Evolutionary conservation across 35 echinoderm and acorn worm genomes (phyloP), one percentile per base, ranked within the genome.

Genomic region (Chiridota heheva): DNA sequence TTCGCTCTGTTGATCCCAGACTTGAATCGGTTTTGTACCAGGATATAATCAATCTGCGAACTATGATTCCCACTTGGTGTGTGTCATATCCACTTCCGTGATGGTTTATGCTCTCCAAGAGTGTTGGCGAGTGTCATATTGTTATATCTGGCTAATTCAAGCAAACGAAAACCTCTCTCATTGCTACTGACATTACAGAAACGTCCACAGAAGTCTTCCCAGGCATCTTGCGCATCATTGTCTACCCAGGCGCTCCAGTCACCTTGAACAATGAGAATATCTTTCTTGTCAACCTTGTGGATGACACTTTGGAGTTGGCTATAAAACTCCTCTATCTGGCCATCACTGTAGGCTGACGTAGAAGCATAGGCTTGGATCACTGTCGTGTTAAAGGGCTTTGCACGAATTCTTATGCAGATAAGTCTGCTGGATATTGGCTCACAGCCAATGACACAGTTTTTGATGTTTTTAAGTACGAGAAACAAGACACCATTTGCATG

Each of bases 221-320:
- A 82, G 47, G 66, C n/a, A 26, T 47, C 49, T 1, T 37, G 20
- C 30, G 30, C 51, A 81, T 82, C 77, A 1, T 16, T n/a, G 44
- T 78, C 86, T 40, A 89, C 49, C 40, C 82, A 82, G 1, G 77
- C 68, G 55, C 75, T 89, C 86, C 86, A 82, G 67, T 89, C 86
- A 1, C 86, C 86, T 48, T 89, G 86, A 5, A 89, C 67, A 17
- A 88, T 60, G 0, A 88, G 0, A 33, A 89, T 75, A 28, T 71
- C 66, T 56, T 84, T 84, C 75, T 78, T 84, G 1, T 44, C 2
- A 34, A 33, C 30, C 16, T 0, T 28, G 45, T 81, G 58, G 13
- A 81, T 2, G 57, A 81, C 41, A 37, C 40, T 60, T 25, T 81
- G 78, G 6, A 81, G 60, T 5, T 81, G 78, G 13, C 66, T 61